Percentiles rank a stretch among this genome's conserved stretches.
phyloP scores from a whole-genome alignment of 2,888 invertebrate genomes.

The Stegana nigrithorax region DNA sequence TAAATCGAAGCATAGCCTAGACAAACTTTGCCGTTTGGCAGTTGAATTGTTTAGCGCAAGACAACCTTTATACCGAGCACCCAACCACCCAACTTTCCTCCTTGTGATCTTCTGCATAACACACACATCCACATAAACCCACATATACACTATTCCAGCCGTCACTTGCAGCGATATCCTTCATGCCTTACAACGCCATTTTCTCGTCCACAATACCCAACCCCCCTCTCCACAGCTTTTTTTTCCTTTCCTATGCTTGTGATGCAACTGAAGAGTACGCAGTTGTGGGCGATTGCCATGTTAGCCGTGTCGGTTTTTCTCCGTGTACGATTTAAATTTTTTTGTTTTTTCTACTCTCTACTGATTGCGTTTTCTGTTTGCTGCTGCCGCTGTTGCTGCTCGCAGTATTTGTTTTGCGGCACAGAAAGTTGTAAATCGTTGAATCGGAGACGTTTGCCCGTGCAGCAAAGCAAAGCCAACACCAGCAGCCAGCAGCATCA shows the following conservation, averaged over 20 bases:
- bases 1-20: slow-evolving; percentile 57
- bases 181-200: slow-evolving; percentile 11
- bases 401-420: slow-evolving; percentile 27
- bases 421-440: slow-evolving; percentile 8
- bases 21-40: slow-evolving; percentile 53
- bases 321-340: no score
- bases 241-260: neutral
- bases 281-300: neutral
- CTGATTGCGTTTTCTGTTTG: slow-evolving; percentile 7
- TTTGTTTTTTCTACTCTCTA: neutral
- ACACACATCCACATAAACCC: no score
- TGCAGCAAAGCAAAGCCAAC: neutral
- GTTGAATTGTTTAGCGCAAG: slow-evolving; percentile 48
- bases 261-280: no score
- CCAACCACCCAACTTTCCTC: neutral
- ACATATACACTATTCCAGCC: no score
- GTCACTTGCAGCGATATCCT: slow-evolving; percentile 19
- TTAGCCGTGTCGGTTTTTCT: neutral
- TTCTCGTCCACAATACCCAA: no score
- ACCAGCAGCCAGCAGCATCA: no score
- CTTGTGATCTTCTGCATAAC: neutral
- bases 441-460: neutral
- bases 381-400: slow-evolving; percentile 14
- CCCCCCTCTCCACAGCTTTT: neutral
- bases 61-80: slow-evolving; percentile 4